Conservation (phyloP, 2,113 vertebrate genomes). For the Campylomormyrus tamandua region DNA sequence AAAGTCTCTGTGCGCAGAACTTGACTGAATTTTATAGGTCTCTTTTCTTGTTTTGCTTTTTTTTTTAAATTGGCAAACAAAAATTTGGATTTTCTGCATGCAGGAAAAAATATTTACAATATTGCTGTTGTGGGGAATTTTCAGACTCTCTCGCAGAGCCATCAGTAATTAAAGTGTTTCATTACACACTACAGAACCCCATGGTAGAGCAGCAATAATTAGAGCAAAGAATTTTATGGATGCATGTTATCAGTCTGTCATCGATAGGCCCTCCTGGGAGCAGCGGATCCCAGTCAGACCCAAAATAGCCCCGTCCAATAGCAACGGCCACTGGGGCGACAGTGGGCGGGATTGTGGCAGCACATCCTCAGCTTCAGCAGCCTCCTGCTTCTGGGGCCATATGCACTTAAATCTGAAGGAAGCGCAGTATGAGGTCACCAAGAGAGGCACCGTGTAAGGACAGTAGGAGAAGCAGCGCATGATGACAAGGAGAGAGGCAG, state of each 20-base stretch:
- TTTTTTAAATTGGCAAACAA: background rate
- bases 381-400: background rate
- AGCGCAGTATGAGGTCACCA: background rate
- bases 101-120: background rate
- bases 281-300: background rate
- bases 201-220: background rate
- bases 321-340: background rate
- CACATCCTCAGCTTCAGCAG: background rate
- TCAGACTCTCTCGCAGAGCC: background rate
- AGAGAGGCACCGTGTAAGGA: background rate
- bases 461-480: background rate
- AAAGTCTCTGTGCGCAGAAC: background rate
- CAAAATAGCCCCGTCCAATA: background rate
- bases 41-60: background rate
- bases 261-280: background rate
- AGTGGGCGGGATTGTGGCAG: background rate
- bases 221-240: background rate
- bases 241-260: background rate
- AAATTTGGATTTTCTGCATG: background rate
- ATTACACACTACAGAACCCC: background rate
- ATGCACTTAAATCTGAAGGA: background rate
- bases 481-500: too few species aligned
- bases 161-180: background rate
- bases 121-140: background rate
- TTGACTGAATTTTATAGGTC: background rate